Evolutionary conservation across 53 echinoderm and acorn worm species (phyloP).

Genomic region (Arbacia lixula): DNA sequence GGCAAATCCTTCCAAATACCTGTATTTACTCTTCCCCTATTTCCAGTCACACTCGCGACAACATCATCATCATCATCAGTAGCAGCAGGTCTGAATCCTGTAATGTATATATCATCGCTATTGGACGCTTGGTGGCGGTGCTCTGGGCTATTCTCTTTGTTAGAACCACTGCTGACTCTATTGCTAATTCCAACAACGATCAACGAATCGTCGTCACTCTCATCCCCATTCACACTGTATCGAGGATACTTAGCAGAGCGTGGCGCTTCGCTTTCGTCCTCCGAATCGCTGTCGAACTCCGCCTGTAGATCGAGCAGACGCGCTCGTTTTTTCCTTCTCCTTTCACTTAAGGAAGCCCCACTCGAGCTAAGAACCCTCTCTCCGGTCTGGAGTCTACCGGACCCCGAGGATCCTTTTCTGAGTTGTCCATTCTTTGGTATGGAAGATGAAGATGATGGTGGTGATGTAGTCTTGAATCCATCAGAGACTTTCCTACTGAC

Average conservation of each 20-base stretch:
- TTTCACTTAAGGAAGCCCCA: slow-evolving; percentile 1
- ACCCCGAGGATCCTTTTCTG: neutral
- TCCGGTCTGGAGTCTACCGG: neutral
- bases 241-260: slow-evolving; percentile 13
- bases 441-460: no score
- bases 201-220: neutral
- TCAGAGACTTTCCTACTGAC: no score
- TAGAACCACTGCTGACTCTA: slow-evolving; percentile 2
- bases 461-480: no score
- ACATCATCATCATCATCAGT: slow-evolving; percentile 1
- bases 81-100: neutral
- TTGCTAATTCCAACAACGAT: neutral
- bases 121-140: neutral
- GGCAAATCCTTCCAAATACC: slow-evolving; percentile 49
- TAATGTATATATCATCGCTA: neutral
- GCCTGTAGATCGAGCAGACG: slow-evolving; percentile 69
- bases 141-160: slow-evolving; percentile 27
- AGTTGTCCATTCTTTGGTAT: no score
- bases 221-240: neutral
- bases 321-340: slow-evolving; percentile 19
- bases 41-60: neutral
- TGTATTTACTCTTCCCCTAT: neutral
- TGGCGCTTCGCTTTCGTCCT: slow-evolving; percentile 53
- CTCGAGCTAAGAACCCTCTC: neutral
- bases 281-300: slow-evolving; percentile 86